phyloP scores from a whole-genome alignment of 1,140 invertebrate species.

The Caerostris extrusa region DNA sequence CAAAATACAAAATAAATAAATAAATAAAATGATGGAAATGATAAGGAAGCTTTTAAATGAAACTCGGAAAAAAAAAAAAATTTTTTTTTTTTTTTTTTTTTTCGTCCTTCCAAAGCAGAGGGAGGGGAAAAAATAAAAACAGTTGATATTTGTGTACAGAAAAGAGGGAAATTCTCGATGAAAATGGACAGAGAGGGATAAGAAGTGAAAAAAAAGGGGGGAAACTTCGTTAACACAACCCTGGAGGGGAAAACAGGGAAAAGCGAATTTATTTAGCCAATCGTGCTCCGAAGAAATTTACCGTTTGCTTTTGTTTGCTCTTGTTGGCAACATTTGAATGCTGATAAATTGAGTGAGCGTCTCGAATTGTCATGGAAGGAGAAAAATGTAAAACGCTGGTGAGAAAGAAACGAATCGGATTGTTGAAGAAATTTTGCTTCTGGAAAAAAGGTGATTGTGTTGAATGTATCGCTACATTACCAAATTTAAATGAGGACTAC shows the following conservation, averaged over 20 bases:
- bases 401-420: background rate
- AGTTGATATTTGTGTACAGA: background rate
- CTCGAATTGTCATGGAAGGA: constrained; percentile 7
- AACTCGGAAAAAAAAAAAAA: background rate
- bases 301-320: background rate
- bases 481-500: too few relatives aligned
- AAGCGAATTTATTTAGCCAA: constrained; percentile 23
- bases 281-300: background rate
- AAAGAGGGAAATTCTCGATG: constrained; percentile 17
- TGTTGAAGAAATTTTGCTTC: too few relatives aligned
- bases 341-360: constrained; percentile 10
- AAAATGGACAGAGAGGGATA: constrained; percentile 1
- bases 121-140: background rate
- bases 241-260: constrained; percentile 19
- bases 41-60: constrained; percentile 25
- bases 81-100: background rate
- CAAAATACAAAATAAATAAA: background rate
- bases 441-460: too few relatives aligned
- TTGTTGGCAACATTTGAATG: constrained; percentile 1
- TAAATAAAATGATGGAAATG: background rate
- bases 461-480: too few relatives aligned
- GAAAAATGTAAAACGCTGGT: background rate
- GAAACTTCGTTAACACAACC: constrained; percentile 27
- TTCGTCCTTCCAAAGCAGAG: constrained; percentile 4
- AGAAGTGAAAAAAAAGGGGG: background rate